These are phyloP conservation scores for Caradrina clavipalpis DNA, from an alignment of 2,888 invertebrate genomes.

Conservation along the genomic window DNA sequence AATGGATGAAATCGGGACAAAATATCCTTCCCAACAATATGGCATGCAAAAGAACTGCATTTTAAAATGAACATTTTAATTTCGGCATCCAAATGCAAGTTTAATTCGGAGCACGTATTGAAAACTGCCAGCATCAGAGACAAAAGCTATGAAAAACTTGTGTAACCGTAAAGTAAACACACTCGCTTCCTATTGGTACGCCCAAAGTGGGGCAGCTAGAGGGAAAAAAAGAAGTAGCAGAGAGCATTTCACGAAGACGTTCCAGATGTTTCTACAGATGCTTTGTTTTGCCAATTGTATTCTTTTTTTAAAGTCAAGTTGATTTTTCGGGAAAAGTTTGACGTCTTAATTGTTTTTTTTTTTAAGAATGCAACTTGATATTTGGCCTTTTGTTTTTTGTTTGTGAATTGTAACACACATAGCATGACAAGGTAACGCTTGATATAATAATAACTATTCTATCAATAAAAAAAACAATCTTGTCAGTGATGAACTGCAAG, in stretches of 20 bases:
- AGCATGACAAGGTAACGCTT: too few species aligned
- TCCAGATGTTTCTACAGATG: constrained; percentile 64
- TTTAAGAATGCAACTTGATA: background rate
- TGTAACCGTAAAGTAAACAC: constrained; percentile 65
- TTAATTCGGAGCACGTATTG: constrained; percentile 60
- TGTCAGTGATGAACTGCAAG: too few species aligned
- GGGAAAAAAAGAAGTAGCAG: constrained; percentile 58
- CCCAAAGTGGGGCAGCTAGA: constrained; percentile 64
- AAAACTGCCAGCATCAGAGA: constrained; percentile 57
- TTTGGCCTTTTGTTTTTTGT: background rate
- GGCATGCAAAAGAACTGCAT: constrained; percentile 22
- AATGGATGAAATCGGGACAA: constrained; percentile 5
- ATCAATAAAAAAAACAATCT: too few species aligned
- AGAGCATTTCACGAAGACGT: constrained; percentile 60
- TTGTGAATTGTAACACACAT: background rate
- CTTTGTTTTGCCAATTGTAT: constrained; percentile 65
- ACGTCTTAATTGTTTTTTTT: background rate
- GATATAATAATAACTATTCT: background rate
- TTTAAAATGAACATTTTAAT: constrained; percentile 53
- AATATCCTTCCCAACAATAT: constrained; percentile 13
- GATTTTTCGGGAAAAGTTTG: constrained; percentile 30
- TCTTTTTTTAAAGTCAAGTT: constrained; percentile 61
- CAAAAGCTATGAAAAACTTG: constrained; percentile 67
- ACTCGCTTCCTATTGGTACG: constrained; percentile 61
- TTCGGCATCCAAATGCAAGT: constrained; percentile 43